Evolutionary conservation across 2,888 invertebrate species (phyloP), one percentile per base, ranked within the genome.

Genomic region (Hoplodrina blanda): DNA sequence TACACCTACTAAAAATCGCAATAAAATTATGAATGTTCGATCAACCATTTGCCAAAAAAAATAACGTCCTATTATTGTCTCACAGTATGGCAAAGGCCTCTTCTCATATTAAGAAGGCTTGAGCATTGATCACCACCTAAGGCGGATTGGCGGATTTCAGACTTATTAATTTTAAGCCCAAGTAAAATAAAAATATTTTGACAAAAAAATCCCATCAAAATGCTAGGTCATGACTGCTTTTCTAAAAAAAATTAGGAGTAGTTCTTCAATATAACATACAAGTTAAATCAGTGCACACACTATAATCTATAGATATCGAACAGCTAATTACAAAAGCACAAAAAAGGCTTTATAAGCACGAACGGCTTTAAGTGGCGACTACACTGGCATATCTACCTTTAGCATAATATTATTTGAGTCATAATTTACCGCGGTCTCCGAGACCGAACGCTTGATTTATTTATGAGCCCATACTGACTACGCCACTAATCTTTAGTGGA

Each of bases 321-420:
- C 54, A 76, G 70, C 75, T 84, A 86, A 87, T 87, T 87, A 89
- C 81, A 86, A 85, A 85, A 80, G 54, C 81, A 83, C 67, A 82
- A 84, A 87, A 83, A 81, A 84, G 67, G 63, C 59, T 67, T 80
- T 78, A 77, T 77, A 80, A 81, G 71, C 83, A 82, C 78, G 80
- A 79, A 82, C 76, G 54, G 54, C 67, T 79, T 80, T 83, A 84
- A 84, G 85, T 80, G 83, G 85, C 64, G 82, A 82, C 81, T 83
- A 72, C 73, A 74, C 81, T 80, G 78, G 84, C 84, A 81, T 83
- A 85, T 86, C 92, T 93, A 85, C 86, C 92, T 93, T 93, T 90
- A 92, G 91, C 93, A 93, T 94, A 93, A 93, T 94, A 94, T 94
- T 94, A 94, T 94, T 94, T 91, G 91, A 95, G 90, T 91, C 93